Conservation (phyloP, 2,113 vertebrate genomes). For the Corythaeola cristata region DNA sequence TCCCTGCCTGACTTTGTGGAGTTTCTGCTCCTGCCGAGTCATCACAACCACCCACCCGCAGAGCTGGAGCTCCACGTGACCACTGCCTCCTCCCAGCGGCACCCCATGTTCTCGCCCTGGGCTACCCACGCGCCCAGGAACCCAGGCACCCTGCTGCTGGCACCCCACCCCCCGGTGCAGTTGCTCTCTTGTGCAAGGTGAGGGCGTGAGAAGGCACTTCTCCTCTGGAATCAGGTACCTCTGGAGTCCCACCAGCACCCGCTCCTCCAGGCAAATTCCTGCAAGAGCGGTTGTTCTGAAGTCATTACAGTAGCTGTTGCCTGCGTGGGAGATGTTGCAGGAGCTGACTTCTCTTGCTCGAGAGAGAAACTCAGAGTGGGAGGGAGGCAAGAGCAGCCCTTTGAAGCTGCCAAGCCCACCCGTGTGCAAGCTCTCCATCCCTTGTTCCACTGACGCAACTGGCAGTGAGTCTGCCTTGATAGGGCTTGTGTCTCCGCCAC, state of each 20-base stretch:
- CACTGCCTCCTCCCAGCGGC: background rate
- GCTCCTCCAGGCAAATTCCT: background rate
- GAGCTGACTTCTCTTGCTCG: background rate
- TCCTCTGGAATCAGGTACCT: background rate
- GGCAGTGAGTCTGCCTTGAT: background rate
- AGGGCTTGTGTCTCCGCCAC: background rate
- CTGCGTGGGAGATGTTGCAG: rapidly evolving
- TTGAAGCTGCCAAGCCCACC: background rate
- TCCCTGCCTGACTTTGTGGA: background rate
- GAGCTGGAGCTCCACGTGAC: background rate
- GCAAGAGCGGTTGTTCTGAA: background rate
- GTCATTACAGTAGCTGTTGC: background rate
- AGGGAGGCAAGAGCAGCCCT: background rate
- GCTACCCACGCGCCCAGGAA: rapidly evolving
- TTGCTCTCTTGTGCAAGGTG: background rate
- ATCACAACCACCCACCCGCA: background rate
- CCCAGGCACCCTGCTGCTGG: background rate
- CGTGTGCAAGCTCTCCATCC: background rate
- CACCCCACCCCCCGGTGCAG: background rate
- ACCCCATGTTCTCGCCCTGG: background rate
- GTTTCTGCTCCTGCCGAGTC: background rate
- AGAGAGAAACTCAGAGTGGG: background rate
- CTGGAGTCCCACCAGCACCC: background rate
- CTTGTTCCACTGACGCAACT: background rate
- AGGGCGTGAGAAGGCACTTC: background rate